Evolutionary conservation across 1,140 invertebrate genomes (phyloP).

Genomic region (Platorchestia sp.): DNA sequence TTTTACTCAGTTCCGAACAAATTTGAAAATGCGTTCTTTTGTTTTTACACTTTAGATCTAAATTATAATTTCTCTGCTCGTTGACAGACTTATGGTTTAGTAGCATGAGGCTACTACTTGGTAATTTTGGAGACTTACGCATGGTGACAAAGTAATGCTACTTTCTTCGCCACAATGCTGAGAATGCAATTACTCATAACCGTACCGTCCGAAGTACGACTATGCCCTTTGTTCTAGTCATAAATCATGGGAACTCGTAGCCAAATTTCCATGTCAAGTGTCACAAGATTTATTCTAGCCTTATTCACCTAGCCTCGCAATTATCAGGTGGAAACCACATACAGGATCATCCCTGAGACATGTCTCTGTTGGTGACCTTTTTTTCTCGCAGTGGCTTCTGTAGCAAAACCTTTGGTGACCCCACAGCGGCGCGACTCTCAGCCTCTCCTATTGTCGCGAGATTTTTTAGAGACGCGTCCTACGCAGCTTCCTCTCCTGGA

Average conservation of each 20-base stretch:
- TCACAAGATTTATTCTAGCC: neutral
- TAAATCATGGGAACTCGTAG: slow-evolving; percentile 11
- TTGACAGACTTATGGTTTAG: neutral
- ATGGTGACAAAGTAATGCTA: neutral
- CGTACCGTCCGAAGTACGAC: neutral
- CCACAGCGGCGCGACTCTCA: slow-evolving; percentile 6
- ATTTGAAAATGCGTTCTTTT: neutral
- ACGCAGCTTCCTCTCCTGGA: slow-evolving; percentile 46
- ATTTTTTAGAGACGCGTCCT: slow-evolving; percentile 34
- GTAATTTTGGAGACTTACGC: neutral
- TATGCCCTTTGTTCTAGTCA: neutral
- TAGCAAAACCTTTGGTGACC: slow-evolving; percentile 47
- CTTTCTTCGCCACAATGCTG: slow-evolving; percentile 2
- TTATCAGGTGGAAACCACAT: slow-evolving; percentile 41
- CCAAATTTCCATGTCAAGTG: slow-evolving; percentile 11
- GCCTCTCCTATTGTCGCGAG: slow-evolving; percentile 39
- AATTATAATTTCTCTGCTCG: neutral
- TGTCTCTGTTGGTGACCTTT: neutral
- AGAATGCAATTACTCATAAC: neutral
- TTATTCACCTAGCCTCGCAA: neutral
- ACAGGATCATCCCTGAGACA: neutral
- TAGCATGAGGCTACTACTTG: neutral
- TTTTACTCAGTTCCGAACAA: neutral
- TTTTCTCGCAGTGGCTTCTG: neutral
- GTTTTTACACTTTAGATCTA: too few species aligned